phyloP scores from a whole-genome alignment of 2,113 vertebrate species.

The Charadrius vociferus region DNA sequence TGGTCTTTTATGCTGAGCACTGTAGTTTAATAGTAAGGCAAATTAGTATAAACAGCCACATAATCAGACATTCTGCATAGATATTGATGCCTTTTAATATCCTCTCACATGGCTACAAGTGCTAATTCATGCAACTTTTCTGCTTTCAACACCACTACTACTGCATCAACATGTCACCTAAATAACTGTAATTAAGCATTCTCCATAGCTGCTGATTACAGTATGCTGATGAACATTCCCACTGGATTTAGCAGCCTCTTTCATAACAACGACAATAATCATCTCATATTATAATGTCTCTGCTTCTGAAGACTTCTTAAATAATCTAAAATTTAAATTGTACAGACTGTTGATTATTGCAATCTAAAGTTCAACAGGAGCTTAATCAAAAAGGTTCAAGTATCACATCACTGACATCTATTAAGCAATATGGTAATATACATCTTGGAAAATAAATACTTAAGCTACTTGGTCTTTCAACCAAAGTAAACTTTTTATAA shows the following conservation, averaged over 20 bases:
- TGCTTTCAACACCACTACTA: constrained; percentile 65
- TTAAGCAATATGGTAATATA: constrained; percentile 68
- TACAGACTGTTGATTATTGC: constrained; percentile 77
- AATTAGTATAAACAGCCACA: constrained; percentile 50
- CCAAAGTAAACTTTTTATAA: background rate
- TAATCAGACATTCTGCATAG: constrained; percentile 36
- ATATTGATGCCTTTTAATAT: constrained; percentile 69
- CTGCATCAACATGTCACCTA: constrained; percentile 78
- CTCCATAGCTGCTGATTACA: constrained; percentile 76
- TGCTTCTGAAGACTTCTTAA: constrained; percentile 77
- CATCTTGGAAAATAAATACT: constrained; percentile 58
- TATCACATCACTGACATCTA: constrained; percentile 62
- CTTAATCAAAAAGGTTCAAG: constrained; percentile 80
- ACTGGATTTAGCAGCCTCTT: constrained; percentile 73
- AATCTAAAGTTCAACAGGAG: constrained; percentile 80
- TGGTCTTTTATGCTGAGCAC: constrained; percentile 11
- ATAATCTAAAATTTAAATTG: constrained; percentile 83
- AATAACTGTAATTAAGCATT: constrained; percentile 82
- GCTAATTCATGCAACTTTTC: constrained; percentile 69
- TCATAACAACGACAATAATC: constrained; percentile 79
- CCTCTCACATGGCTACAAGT: constrained; percentile 39
- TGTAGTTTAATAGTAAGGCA: constrained; percentile 43
- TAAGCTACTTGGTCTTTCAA: constrained; percentile 49
- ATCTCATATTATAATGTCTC: constrained; percentile 76
- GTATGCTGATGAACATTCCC: constrained; percentile 81